Evolutionary conservation across 1,140 invertebrate species (phyloP), one percentile per base, ranked within the genome.

Genomic region (Chelonus insularis): DNA sequence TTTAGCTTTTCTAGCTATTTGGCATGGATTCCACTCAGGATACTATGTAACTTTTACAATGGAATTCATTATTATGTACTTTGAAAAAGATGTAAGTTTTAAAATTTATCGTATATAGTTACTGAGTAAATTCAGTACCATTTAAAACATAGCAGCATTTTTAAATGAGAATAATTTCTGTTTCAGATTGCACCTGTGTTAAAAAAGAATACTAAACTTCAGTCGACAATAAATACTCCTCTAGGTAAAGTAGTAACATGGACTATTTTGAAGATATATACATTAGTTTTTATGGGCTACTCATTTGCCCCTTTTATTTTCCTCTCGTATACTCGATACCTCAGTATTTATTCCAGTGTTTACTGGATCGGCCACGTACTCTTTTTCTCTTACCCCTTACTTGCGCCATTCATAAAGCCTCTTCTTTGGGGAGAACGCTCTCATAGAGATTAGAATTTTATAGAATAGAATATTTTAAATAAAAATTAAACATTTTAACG

Each of bases 11-110:
- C 84, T 98, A 7, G 93, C 96, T 0, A 62, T 97, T 0, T 98
- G 96, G 96, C 95, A 98, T 75, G 96, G 96, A 11, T 86, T 93
- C 37, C 90, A 95, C 68, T 88, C 88, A 8, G 94, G 95, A 2
- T 98, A 98, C 70, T 98, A 96, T 72, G 82, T 93, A 64, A 91
- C 89, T 43, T 98, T 98, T 81, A 87, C 94, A 37, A 89, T 95
- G 75, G 96, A 98, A 75, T 97, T 97, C 70, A 76, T 92, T 16
- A 88, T 95, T 39, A 92, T 96, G 72, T 90, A 87, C 63, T 87
- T 91, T 66, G 95, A 98, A 73, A 92, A 89, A 83, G 91, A 93
- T 73, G 91, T 94, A 80, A 88, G 87, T 83, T 58, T 64, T 6
- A 32, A 18, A 41, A 56, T 34, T 34, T 9, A 34, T 41, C 21